These are phyloP conservation scores for Rissa tridactyla DNA, from an alignment of 2,113 vertebrate species.

Conservation along the genomic window DNA sequence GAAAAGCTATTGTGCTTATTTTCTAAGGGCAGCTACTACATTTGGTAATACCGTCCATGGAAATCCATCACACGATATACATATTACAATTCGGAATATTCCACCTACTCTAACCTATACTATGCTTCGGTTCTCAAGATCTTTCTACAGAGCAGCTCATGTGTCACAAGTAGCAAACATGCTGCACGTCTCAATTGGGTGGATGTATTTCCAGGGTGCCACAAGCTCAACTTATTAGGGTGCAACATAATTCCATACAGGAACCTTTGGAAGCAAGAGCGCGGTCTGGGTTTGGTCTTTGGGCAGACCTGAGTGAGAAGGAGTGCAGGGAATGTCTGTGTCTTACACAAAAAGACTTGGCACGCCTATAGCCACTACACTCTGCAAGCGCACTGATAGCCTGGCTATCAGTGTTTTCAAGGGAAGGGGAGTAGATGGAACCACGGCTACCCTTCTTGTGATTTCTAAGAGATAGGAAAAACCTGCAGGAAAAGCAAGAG, in stretches of 20 bases:
- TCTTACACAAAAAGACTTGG: background rate
- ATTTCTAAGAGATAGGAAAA: background rate
- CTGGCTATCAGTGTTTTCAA: background rate
- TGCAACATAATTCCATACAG: background rate
- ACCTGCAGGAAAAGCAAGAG: background rate
- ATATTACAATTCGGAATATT: background rate
- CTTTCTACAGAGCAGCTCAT: background rate
- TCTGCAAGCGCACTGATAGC: background rate
- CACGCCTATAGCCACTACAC: background rate
- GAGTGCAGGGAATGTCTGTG: background rate
- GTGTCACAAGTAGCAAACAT: background rate
- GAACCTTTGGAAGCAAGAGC: background rate
- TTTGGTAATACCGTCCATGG: background rate
- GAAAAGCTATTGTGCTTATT: conserved; percentile 10
- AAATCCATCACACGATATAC: background rate
- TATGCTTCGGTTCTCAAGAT: background rate
- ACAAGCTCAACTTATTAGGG: background rate
- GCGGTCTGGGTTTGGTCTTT: background rate
- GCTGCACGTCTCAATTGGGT: background rate
- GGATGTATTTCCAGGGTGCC: background rate
- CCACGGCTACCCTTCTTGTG: background rate
- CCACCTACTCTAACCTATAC: background rate
- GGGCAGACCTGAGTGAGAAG: background rate
- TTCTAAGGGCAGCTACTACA: background rate
- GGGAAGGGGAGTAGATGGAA: background rate